Percentiles rank a stretch among this genome's conserved stretches.
phyloP scores from a whole-genome alignment of 1,140 invertebrate species.

The Muscidifurax raptorellus region DNA sequence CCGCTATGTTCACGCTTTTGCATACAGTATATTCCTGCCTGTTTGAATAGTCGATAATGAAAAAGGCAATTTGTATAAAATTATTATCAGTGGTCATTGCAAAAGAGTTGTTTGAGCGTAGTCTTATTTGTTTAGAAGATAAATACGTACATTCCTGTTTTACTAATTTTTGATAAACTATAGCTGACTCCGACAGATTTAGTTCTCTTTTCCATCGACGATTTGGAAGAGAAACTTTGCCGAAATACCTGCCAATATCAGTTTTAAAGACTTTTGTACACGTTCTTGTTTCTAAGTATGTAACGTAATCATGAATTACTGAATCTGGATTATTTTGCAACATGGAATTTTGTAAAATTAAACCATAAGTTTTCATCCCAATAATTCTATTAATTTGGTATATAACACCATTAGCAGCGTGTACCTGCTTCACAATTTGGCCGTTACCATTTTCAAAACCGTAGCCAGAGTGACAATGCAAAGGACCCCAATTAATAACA shows the following conservation, averaged over 20 bases:
- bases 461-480: constrained; percentile 27
- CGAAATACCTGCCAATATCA: background rate
- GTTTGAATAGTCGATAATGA: background rate
- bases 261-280: background rate
- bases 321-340: constrained; percentile 10
- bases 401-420: constrained; percentile 34
- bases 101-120: constrained; percentile 38
- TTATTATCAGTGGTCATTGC: constrained; percentile 19
- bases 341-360: constrained; percentile 25
- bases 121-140: constrained; percentile 1
- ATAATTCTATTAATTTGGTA: constrained; percentile 48
- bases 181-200: background rate
- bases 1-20: background rate
- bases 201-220: background rate
- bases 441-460: constrained; percentile 53
- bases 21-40: background rate
- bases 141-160: constrained; percentile 11
- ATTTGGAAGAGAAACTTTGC: background rate
- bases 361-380: constrained; percentile 39
- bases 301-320: background rate
- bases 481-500: constrained; percentile 14
- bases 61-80: constrained; percentile 6
- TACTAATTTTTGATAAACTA: constrained; percentile 40
- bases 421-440: constrained; percentile 40
- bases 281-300: constrained; percentile 7